Percentiles rank a stretch among this genome's conserved stretches.
phyloP scores from a whole-genome alignment of 2,113 vertebrate genomes.

The Stigmatopora nigra region DNA sequence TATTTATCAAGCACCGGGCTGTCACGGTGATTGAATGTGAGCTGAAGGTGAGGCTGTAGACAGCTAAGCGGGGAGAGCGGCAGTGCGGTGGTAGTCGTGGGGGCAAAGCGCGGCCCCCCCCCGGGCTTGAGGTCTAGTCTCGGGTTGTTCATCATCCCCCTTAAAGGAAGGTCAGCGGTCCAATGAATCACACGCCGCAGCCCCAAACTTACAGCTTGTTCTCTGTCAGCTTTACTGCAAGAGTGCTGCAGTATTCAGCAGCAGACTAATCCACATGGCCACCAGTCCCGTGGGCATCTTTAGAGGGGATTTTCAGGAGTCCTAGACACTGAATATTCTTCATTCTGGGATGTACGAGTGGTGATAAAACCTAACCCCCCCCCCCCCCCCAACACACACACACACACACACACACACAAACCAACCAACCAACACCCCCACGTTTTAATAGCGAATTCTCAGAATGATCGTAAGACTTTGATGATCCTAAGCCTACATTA shows the following conservation, averaged over 20 bases:
- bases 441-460: neutral
- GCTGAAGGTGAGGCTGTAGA: constrained; percentile 65
- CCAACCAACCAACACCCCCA: too few species aligned
- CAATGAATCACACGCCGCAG: constrained; percentile 61
- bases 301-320: constrained; percentile 4
- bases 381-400: too few species aligned
- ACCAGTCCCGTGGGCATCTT: constrained; percentile 19
- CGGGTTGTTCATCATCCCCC: constrained; percentile 63
- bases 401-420: too few species aligned
- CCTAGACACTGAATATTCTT: constrained; percentile 16
- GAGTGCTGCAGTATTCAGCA: constrained; percentile 27
- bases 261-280: constrained; percentile 33
- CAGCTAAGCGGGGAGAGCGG: constrained; percentile 36
- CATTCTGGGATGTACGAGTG: constrained; percentile 13
- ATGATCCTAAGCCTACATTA: neutral
- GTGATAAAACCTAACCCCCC: neutral
- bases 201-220: constrained; percentile 64
- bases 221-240: constrained; percentile 57
- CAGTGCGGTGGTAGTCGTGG: neutral
- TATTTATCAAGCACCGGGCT: constrained; percentile 55
- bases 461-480: neutral
- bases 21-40: constrained; percentile 68
- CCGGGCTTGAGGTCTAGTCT: constrained; percentile 48
- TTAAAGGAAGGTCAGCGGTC: constrained; percentile 65
- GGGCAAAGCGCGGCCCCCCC: constrained; percentile 25